A percentile compares a stretch with the other conserved stretches of the same genome.
These are phyloP conservation scores for Planiliza haematocheilus DNA, from an alignment of 2,113 vertebrate species.

Conservation along the genomic window DNA sequence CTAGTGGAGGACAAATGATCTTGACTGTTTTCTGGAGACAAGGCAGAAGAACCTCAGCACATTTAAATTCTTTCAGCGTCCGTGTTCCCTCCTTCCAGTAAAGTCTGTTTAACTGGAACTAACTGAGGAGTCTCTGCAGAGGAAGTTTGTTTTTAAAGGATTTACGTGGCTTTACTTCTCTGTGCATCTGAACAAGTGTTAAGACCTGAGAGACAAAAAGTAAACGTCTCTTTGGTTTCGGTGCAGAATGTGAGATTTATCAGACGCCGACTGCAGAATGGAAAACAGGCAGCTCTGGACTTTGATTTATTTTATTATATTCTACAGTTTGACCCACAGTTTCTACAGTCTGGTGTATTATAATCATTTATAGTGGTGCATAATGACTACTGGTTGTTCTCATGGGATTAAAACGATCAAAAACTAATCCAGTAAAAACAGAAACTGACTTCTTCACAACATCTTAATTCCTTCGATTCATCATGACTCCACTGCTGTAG, in stretches of 20 bases:
- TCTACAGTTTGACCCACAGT: too few relatives aligned
- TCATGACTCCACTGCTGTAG: too few relatives aligned
- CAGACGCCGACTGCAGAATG: conserved; percentile 1
- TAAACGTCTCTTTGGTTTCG: not conserved
- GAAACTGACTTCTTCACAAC: too few relatives aligned
- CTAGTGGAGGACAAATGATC: not conserved
- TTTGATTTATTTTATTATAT: too few relatives aligned
- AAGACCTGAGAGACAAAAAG: not conserved
- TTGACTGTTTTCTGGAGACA: not conserved
- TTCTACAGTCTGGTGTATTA: too few relatives aligned
- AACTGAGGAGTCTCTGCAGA: not conserved
- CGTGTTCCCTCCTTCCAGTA: not conserved
- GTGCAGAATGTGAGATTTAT: not conserved
- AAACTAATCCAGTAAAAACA: too few relatives aligned
- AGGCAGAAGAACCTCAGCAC: too few relatives aligned
- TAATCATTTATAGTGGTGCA: too few relatives aligned
- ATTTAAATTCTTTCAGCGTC: conserved; percentile 11
- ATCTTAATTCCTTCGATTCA: too few relatives aligned
- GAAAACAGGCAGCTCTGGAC: too few relatives aligned
- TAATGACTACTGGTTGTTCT: too few relatives aligned
- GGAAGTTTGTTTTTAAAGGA: conserved; percentile 1
- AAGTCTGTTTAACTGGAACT: conserved; percentile 3
- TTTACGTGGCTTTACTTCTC: conserved; percentile 2
- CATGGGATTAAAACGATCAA: too few relatives aligned
- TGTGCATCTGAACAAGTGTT: not conserved